A percentile compares a stretch with the other conserved stretches of the same genome.
Conservation (phyloP, 1,140 invertebrate species). For the Micrasema longulum region DNA sequence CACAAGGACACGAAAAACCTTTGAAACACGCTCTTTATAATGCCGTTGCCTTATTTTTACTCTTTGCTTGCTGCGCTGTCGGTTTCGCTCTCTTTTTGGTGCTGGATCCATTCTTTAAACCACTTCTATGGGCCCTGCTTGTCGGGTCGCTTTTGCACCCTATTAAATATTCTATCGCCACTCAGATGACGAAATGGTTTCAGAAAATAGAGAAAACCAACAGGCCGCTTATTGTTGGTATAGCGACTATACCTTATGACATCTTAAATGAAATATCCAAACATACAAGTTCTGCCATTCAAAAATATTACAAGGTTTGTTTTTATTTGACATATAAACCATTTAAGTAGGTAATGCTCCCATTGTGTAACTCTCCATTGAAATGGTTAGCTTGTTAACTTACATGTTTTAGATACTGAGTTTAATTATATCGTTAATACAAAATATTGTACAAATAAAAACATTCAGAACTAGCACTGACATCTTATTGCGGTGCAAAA, state of each 20-base stretch:
- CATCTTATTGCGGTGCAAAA: no score
- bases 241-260: slow-evolving; percentile 80
- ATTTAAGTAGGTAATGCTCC: no score
- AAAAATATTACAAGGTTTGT: slow-evolving; percentile 71
- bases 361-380: no score
- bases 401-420: no score
- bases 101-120: slow-evolving; percentile 90
- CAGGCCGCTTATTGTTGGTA: slow-evolving; percentile 74
- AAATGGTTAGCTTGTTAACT: no score
- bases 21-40: slow-evolving; percentile 90
- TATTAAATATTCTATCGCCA: slow-evolving; percentile 82
- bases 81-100: slow-evolving; percentile 82
- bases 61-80: slow-evolving; percentile 75
- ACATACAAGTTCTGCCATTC: slow-evolving; percentile 73
- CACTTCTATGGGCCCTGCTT: slow-evolving; percentile 92
- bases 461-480: no score
- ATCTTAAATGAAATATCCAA: slow-evolving; percentile 79
- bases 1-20: slow-evolving; percentile 79
- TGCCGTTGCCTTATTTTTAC: slow-evolving; percentile 79
- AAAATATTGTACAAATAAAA: no score
- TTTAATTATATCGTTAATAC: no score
- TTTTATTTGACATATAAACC: no score
- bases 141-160: slow-evolving; percentile 92
- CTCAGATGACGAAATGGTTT: slow-evolving; percentile 80
- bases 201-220: slow-evolving; percentile 70